phyloP scores from a whole-genome alignment of 2,797 vertebrate species.

The Tachyglossus aculeatus region DNA sequence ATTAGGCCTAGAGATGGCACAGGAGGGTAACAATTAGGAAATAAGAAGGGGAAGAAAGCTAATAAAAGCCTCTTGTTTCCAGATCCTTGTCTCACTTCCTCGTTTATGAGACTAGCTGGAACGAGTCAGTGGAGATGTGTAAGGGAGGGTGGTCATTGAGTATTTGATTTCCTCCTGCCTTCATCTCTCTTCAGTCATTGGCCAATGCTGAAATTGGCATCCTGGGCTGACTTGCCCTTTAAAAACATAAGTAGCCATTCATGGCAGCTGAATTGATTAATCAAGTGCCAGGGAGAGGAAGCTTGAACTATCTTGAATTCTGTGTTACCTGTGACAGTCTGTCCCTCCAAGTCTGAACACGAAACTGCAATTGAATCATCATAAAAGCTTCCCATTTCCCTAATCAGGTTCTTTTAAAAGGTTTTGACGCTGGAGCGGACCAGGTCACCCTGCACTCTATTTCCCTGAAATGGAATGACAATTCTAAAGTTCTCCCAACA shows the following conservation, averaged over 20 bases:
- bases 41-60: not conserved
- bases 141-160: not conserved
- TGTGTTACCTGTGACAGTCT: too few relatives aligned
- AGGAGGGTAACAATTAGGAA: not conserved
- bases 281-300: not conserved
- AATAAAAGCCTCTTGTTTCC: not conserved
- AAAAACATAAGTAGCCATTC: too few relatives aligned
- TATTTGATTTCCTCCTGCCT: not conserved
- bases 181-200: not conserved
- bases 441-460: too few relatives aligned
- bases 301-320: not conserved
- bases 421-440: too few relatives aligned
- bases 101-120: not conserved
- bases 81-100: not conserved
- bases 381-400: too few relatives aligned
- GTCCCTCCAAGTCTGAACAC: too few relatives aligned
- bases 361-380: too few relatives aligned
- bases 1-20: not conserved
- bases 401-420: too few relatives aligned
- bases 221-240: not conserved
- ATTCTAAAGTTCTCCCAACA: too few relatives aligned
- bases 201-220: not conserved
- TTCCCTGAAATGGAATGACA: too few relatives aligned
- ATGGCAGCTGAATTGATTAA: not conserved
- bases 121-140: not conserved